Conservation (phyloP, 1,140 invertebrate species). For the Melipona quadrifasciata region DNA sequence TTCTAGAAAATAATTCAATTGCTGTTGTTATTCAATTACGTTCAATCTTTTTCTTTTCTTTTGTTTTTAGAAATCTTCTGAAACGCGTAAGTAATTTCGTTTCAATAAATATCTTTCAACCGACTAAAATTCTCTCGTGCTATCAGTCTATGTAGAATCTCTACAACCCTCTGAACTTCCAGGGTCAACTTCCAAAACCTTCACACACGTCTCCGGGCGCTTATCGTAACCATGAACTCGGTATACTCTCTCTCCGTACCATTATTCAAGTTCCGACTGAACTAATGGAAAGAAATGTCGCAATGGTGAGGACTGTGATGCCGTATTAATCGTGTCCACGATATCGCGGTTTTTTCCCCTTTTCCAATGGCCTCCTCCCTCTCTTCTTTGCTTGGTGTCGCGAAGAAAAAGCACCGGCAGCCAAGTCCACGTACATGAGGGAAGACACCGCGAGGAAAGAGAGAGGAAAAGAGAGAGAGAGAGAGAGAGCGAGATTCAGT, state of each 20-base stretch:
- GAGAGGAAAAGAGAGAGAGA: not conserved
- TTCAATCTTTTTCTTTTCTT: too few species aligned
- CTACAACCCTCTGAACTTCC: not conserved
- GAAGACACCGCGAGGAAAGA: not conserved
- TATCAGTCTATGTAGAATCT: not conserved
- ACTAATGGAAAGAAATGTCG: not conserved
- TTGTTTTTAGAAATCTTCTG: not conserved
- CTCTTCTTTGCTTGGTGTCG: slow-evolving; percentile 40
- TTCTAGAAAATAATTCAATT: too few species aligned
- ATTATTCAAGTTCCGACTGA: not conserved
- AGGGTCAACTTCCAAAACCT: not conserved
- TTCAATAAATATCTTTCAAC: not conserved
- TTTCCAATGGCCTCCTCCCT: not conserved
- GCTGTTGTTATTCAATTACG: too few species aligned
- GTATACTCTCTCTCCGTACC: not conserved
- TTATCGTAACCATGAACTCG: slow-evolving; percentile 20
- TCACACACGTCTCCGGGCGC: not conserved
- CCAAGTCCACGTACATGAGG: slow-evolving; percentile 35
- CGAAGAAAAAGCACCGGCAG: slow-evolving; percentile 49
- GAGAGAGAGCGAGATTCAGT: slow-evolving; percentile 62
- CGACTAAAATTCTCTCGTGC: not conserved
- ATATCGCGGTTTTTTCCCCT: slow-evolving; percentile 9
- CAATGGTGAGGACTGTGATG: not conserved
- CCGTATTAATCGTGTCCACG: slow-evolving; percentile 31
- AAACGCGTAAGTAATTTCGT: not conserved